Percentiles rank a stretch among this genome's conserved stretches.
Evolutionary conservation across 2,113 vertebrate species (phyloP).

Genomic region (Turnix velox): DNA sequence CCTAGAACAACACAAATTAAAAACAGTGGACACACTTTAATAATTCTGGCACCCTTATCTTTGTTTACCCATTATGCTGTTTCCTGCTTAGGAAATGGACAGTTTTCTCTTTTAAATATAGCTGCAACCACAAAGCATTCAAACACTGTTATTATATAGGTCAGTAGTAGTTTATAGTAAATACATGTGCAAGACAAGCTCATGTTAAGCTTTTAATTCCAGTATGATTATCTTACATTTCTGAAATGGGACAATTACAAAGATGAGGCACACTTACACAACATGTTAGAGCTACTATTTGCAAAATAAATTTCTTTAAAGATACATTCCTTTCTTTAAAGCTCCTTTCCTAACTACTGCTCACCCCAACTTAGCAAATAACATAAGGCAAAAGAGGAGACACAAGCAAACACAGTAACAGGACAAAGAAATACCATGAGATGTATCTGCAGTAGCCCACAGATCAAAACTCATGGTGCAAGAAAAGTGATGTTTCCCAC

Average conservation of each 20-base stretch:
- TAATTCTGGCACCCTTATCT: not conserved
- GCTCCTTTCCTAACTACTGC: not conserved
- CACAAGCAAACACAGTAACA: not conserved
- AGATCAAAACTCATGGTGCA: not conserved
- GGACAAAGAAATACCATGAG: not conserved
- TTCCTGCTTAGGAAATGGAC: not conserved
- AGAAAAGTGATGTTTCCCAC: not conserved
- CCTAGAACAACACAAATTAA: slow-evolving; percentile 5
- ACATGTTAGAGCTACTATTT: not conserved
- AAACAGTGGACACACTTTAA: not conserved
- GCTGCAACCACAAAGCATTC: not conserved
- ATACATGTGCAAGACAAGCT: slow-evolving; percentile 1
- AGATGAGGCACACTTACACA: not conserved
- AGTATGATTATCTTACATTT: not conserved
- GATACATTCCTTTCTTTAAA: not conserved
- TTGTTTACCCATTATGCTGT: not conserved
- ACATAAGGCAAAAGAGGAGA: not conserved
- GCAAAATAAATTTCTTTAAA: not conserved
- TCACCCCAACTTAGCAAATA: not conserved
- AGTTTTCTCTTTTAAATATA: not conserved
- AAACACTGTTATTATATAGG: not conserved
- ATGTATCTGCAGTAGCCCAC: not conserved
- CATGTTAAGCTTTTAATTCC: slow-evolving; percentile 48
- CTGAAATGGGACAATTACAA: not conserved
- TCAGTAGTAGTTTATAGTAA: slow-evolving; percentile 19